These are phyloP conservation scores for Sarcophilus harrisii DNA, from an alignment of 2,797 vertebrate genomes.

Conservation along the genomic window DNA sequence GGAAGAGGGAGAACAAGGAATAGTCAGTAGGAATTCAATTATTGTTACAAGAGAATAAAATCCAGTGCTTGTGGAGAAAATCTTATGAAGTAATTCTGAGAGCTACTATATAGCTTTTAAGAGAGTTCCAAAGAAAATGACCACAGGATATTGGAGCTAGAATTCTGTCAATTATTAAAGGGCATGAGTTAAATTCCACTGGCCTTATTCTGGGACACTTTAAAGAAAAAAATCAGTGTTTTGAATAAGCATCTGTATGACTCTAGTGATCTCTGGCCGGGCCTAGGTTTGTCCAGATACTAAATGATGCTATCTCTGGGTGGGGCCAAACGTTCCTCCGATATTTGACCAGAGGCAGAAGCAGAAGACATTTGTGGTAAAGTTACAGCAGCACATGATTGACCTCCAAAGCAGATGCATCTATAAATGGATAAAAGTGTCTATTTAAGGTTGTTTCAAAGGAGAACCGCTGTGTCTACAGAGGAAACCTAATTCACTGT, in stretches of 20 bases:
- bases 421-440: conserved; percentile 86
- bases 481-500: conserved; percentile 84
- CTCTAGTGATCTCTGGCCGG: conserved; percentile 71
- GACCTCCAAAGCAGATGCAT: conserved; percentile 82
- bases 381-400: conserved; percentile 82
- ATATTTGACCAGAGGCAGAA: conserved; percentile 83
- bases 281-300: conserved; percentile 73
- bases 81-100: conserved; percentile 50
- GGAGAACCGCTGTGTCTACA: conserved; percentile 82
- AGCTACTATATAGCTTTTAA: conserved; percentile 49
- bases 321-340: conserved; percentile 74
- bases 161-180: conserved; percentile 52
- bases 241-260: conserved; percentile 77
- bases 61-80: conserved; percentile 46
- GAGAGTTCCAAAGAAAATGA: conserved; percentile 44
- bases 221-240: conserved; percentile 32
- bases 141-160: conserved; percentile 44
- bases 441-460: conserved; percentile 85
- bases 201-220: conserved; percentile 49
- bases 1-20: conserved; percentile 12
- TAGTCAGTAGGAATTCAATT: conserved; percentile 39
- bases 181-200: conserved; percentile 54
- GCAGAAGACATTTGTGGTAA: conserved; percentile 85
- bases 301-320: conserved; percentile 80
- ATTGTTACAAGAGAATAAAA: conserved; percentile 43